phyloP scores from a whole-genome alignment of 2,888 invertebrate genomes.

The Sycophila texana region DNA sequence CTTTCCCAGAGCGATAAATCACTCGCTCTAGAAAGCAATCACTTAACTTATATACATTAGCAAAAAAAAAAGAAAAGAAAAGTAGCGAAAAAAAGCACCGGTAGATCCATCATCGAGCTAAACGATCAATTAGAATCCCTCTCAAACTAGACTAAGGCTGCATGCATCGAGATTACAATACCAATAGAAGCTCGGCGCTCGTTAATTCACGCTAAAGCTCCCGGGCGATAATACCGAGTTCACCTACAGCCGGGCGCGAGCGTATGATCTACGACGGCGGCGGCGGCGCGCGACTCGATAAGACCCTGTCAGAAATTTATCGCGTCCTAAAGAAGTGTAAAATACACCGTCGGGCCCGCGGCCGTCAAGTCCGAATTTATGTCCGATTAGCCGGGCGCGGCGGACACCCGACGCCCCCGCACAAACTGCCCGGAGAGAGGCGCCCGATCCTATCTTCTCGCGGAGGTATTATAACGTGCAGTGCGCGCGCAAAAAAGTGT shows the following conservation, averaged over 20 bases:
- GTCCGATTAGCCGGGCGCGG: conserved; percentile 8
- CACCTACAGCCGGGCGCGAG: neutral
- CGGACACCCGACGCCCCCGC: neutral
- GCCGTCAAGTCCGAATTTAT: conserved; percentile 37
- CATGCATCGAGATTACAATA: conserved; percentile 17
- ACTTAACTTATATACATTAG: too few relatives aligned
- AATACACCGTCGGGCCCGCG: conserved; percentile 27
- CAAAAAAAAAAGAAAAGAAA: too few relatives aligned
- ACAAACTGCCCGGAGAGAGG: neutral
- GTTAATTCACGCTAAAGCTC: conserved; percentile 42
- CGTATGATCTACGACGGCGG: conserved; percentile 1
- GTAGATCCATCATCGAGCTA: neutral
- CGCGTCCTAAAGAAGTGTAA: conserved; percentile 46
- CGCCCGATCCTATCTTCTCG: neutral
- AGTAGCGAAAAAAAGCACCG: too few relatives aligned
- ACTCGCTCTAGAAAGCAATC: too few relatives aligned
- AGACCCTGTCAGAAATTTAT: conserved; percentile 37
- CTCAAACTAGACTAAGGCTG: neutral
- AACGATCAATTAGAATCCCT: neutral
- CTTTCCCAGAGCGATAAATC: too few relatives aligned
- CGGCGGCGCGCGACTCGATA: conserved; percentile 26
- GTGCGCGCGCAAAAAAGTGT: conserved; percentile 62
- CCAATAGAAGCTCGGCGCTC: neutral
- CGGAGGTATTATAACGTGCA: neutral
- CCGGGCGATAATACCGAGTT: conserved; percentile 8